Base-by-base conservation (phyloP, 2,113 vertebrate species). In the Typhlomys cinereus region DNA sequence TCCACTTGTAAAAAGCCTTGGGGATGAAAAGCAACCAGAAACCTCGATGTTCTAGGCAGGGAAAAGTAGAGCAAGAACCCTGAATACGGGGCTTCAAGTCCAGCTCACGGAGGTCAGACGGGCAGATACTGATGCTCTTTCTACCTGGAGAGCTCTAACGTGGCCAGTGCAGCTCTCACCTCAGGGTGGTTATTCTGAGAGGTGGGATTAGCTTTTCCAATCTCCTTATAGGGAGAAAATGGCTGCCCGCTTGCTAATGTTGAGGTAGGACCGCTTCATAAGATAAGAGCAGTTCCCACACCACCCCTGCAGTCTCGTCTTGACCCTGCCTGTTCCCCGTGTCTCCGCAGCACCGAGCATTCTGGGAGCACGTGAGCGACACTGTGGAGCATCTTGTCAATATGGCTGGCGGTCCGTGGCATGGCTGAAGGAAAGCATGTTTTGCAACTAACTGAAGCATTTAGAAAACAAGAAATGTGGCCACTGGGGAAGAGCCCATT, bases 391-490 rank as follows among this genome's bases (percentile, higher is more conserved):
- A 73, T 41, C 46, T 76, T n/a, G n/a, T n/a, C n/a, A n/a, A n/a
- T n/a, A n/a, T n/a, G n/a, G n/a, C n/a, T n/a, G n/a, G n/a, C n/a
- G n/a, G n/a, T n/a, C n/a, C n/a, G n/a, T n/a, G n/a, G n/a, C n/a
- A n/a, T n/a, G n/a, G 34, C 46, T 48, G 48, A 78, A 85, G 74
- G 75, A 89, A 90, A 96, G 44, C 44, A 84, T n/a, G 66, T 76
- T 89, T 86, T 61, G 80, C 94, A 74, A 84, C 64, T 88, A 84
- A 74, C 54, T 46, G 31, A 93, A 92, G 44, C 69, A 93, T n/a
- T 86, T 20, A 78, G 39, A 39, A 75, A 81, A 85, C 54, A 83
- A 57, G 62, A 92, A 85, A 9, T 61, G 18, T 34, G 54, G 39
- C 71, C 80, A 86, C 46, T 41, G 36, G 57, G 39, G 29, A 89